phyloP scores from a whole-genome alignment of 2,113 vertebrate genomes.

The Pyrgilauda ruficollis region DNA sequence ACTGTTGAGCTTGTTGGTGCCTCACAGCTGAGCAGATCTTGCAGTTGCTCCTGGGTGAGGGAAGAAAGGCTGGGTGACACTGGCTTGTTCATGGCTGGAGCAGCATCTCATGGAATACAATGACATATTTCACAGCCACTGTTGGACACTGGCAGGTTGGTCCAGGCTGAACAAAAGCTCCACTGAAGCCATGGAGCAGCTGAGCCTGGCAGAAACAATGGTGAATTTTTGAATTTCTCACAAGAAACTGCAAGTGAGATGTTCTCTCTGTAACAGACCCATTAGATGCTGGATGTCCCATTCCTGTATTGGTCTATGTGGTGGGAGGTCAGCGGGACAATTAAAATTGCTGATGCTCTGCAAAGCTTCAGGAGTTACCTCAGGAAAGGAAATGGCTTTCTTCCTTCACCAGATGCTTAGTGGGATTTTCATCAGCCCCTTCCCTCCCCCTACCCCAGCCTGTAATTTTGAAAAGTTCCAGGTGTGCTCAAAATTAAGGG shows the following conservation, averaged over 20 bases:
- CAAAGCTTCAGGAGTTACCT: neutral
- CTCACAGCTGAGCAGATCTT: neutral
- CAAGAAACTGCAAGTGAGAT: neutral
- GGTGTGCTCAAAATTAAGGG: neutral
- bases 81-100: neutral
- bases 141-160: neutral
- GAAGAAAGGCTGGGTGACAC: neutral
- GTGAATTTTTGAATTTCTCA: neutral
- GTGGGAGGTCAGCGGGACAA: neutral
- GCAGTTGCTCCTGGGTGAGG: neutral
- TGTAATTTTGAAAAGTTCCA: neutral
- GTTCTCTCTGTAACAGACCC: neutral
- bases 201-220: slow-evolving; percentile 7
- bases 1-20: neutral
- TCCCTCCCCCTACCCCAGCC: rapidly evolving
- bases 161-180: slow-evolving; percentile 22
- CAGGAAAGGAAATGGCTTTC: neutral
- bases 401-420: neutral
- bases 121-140: neutral
- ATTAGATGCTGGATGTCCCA: neutral
- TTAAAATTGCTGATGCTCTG: neutral
- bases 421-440: neutral
- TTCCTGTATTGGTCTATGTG: neutral
- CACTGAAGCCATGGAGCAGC: neutral
- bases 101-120: neutral